Conservation (phyloP, 2,888 invertebrate species). For the Cryptus viduatorius region DNA sequence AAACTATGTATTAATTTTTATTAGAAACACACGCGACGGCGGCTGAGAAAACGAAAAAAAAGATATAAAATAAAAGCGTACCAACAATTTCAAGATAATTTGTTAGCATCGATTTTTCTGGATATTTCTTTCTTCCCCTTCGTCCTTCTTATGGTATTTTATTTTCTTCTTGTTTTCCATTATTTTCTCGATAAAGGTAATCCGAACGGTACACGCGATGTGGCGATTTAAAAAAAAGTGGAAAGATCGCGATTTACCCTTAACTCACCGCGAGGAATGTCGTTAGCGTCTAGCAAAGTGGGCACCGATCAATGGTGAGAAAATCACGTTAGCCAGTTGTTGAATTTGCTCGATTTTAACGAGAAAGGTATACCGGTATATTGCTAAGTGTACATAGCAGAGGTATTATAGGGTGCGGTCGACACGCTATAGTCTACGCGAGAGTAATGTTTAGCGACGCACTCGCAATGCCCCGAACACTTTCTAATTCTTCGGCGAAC, state of each 20-base stretch:
- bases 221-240: background rate
- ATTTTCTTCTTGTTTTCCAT: conserved; percentile 35
- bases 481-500: conserved; percentile 53
- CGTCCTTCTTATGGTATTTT: conserved; percentile 44
- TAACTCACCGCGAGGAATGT: background rate
- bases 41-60: conserved; percentile 30
- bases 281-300: background rate
- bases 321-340: conserved; percentile 49
- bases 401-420: conserved; percentile 46
- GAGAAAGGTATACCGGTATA: conserved; percentile 67
- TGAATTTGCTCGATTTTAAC: conserved; percentile 69
- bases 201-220: background rate
- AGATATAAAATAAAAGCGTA: conserved; percentile 48
- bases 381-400: background rate
- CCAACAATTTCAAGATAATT: conserved; percentile 35
- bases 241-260: background rate
- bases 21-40: conserved; percentile 38
- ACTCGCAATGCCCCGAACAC: conserved; percentile 44
- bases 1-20: conserved; percentile 34
- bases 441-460: conserved; percentile 55
- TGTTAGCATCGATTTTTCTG: conserved; percentile 20
- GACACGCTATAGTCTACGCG: conserved; percentile 21
- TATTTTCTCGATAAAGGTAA: conserved; percentile 19
- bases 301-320: conserved; percentile 30
- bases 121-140: conserved; percentile 10